Base-by-base conservation (phyloP, 1,140 invertebrate genomes). In the Drosophila ananassae region DNA sequence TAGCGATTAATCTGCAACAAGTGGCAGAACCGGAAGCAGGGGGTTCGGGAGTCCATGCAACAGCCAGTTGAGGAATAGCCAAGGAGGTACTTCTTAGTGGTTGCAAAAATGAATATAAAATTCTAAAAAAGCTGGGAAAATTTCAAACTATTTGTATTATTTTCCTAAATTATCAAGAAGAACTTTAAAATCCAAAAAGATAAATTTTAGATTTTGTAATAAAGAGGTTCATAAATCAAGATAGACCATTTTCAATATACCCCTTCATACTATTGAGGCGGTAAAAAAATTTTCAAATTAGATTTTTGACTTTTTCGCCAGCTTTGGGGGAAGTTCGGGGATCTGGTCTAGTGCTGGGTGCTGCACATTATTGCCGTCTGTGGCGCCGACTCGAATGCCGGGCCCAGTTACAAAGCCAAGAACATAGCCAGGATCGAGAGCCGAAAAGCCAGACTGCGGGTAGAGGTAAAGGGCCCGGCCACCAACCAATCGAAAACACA, bases 401-500 rank as follows among this genome's bases (percentile, higher is more conserved):
- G 21, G 8, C 25, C 8, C 25, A 63, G 63, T 63, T 67, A 63
- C 60, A 64, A 13, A 22, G 9, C 32, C n/a, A 7, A n/a, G 57
- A 60, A 51, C 50, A 44, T n/a, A 25, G 10, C 32, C 24, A 28
- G 21, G n/a, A 24, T 3, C 39, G 37, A n/a, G 39, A 37, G 13
- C 8, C 12, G 12, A 6, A 3, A 12, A 22, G 12, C 22, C 17
- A 44, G 44, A 47, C 21, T 9, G 13, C 17, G 7, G 13, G 32
- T n/a, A 34, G 60, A 59, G 57, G 9, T 10, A 41, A 67, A 67
- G 64, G 64, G 67, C n/a, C 39, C 13, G 41, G 41, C 41, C 64
- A 68, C 63, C 64, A 71, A 67, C 78, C 84, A 89, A 89, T 89
- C 79, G 83, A 89, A 89, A 89, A 89, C 83, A 89, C 84, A 89